Percentiles rank a stretch among this genome's conserved stretches.
Evolutionary conservation across 2,113 vertebrate genomes (phyloP).

Genomic region (Protobothrops flavoviridis): DNA sequence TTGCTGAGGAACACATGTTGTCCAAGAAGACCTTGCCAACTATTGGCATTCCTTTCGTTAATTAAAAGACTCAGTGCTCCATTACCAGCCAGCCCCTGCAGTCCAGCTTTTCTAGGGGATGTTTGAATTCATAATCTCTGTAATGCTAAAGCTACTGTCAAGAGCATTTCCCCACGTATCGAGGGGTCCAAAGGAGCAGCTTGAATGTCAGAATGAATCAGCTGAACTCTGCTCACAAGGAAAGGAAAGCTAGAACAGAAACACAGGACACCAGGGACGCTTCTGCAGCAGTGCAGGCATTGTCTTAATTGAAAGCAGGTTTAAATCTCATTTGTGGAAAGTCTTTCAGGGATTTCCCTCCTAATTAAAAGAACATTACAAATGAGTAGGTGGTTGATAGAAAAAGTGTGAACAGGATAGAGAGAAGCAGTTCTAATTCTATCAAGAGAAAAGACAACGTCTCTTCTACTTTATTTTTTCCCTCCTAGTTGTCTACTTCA

Average conservation of each 20-base stretch:
- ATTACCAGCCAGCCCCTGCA: neutral
- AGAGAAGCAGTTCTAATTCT: neutral
- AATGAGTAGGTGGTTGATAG: neutral
- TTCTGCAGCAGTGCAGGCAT: neutral
- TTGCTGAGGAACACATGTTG: neutral
- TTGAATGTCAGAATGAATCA: neutral
- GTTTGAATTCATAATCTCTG: neutral
- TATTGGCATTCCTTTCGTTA: neutral
- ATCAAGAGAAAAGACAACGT: neutral
- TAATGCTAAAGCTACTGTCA: neutral
- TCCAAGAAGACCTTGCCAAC: neutral
- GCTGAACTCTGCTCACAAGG: neutral
- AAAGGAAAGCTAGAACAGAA: neutral
- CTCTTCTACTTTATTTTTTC: neutral
- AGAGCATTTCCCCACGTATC: neutral
- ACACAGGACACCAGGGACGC: neutral
- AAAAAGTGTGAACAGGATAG: neutral
- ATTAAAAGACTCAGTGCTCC: neutral
- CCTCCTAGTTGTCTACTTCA: neutral
- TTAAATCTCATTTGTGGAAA: neutral
- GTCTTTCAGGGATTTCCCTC: neutral
- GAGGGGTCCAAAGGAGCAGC: accelerated
- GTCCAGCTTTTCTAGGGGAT: neutral
- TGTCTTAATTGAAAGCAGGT: neutral
- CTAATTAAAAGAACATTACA: neutral